These are phyloP conservation scores for Trichomalopsis sarcophagae DNA, from an alignment of 1,140 invertebrate genomes.

Conservation along the genomic window DNA sequence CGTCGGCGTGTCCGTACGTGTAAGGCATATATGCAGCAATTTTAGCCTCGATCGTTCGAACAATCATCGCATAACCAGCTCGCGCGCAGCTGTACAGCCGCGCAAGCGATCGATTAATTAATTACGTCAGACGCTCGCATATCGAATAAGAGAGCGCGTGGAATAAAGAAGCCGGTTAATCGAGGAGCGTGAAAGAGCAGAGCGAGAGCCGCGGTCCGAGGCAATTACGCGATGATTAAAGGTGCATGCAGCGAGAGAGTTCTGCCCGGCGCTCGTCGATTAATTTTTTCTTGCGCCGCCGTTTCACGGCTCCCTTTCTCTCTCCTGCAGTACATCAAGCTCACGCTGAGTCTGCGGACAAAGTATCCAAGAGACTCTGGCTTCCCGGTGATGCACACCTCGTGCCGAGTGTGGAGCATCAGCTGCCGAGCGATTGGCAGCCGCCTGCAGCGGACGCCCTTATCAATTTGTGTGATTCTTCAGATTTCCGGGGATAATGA, in stretches of 20 bases:
- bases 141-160: slow-evolving; percentile 18
- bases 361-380: not conserved
- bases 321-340: not conserved
- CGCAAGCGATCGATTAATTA: slow-evolving; percentile 29
- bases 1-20: not conserved
- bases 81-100: no score
- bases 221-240: slow-evolving; percentile 47
- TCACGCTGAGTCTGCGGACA: slow-evolving; percentile 26
- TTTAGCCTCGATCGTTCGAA: not conserved
- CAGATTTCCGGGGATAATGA: slow-evolving; percentile 58
- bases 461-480: slow-evolving; percentile 67
- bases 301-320: not conserved
- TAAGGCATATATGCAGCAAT: slow-evolving; percentile 23
- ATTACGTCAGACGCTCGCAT: not conserved
- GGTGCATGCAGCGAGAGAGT: not conserved
- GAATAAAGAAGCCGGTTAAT: slow-evolving; percentile 39
- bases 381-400: not conserved
- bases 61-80: no score
- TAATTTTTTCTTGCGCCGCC: slow-evolving; percentile 26
- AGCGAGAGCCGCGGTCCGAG: slow-evolving; percentile 28
- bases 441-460: slow-evolving; percentile 54
- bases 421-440: slow-evolving; percentile 56
- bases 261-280: not conserved
- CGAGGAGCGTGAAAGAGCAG: slow-evolving; percentile 40
- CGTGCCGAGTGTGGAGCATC: not conserved